A percentile compares a stretch with the other conserved stretches of the same genome.
Conservation (phyloP, 2,113 vertebrate species). For the Puffinus mauretanicus region DNA sequence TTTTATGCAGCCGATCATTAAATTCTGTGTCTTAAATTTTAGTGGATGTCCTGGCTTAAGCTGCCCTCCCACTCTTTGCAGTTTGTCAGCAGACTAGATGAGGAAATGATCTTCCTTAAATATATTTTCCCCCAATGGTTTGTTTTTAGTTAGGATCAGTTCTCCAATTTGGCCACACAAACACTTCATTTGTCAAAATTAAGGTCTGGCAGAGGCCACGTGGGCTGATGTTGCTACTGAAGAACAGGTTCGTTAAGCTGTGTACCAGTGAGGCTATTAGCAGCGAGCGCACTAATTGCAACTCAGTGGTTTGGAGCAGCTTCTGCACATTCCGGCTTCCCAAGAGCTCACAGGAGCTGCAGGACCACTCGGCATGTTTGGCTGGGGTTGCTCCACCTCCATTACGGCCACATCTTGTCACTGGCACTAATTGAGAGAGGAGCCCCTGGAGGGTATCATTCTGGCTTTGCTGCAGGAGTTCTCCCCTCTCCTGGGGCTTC, state of each 20-base stretch:
- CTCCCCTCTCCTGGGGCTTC: not conserved
- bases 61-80: not conserved
- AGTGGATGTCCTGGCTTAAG: not conserved
- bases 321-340: not conserved
- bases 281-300: not conserved
- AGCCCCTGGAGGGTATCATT: not conserved
- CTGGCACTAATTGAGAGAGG: not conserved
- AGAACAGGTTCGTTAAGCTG: not conserved
- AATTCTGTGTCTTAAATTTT: not conserved
- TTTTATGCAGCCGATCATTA: not conserved
- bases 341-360: accelerated
- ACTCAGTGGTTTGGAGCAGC: not conserved
- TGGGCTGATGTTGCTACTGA: not conserved
- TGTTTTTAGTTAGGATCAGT: not conserved
- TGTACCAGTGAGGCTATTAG: not conserved
- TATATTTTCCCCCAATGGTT: not conserved
- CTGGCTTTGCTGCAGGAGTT: not conserved
- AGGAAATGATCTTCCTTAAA: not conserved
- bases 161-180: not conserved
- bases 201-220: not conserved
- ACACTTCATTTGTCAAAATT: not conserved
- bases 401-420: accelerated
- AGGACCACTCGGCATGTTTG: not conserved
- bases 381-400: accelerated
- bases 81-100: not conserved